Conservation (phyloP, 2,113 vertebrate genomes). For the Scomber japonicus region DNA sequence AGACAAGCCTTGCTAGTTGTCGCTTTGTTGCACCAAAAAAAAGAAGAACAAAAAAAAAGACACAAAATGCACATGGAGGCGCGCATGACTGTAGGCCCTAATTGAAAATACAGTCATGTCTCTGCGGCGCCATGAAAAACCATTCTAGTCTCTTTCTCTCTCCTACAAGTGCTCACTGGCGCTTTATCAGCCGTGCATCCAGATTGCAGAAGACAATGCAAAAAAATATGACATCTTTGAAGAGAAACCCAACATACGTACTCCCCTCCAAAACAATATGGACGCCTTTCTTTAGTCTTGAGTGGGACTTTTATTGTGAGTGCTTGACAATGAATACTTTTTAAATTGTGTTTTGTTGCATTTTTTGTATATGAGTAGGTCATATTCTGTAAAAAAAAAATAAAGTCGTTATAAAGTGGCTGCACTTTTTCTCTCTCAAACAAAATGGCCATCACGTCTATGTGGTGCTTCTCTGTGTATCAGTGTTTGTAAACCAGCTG, state of each 20-base stretch:
- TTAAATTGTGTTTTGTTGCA: neutral
- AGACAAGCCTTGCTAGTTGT: conserved; percentile 48
- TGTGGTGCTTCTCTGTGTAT: conserved; percentile 27
- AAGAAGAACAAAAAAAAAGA: conserved; percentile 24
- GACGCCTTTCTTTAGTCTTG: neutral
- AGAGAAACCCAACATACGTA: neutral
- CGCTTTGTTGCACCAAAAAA: conserved; percentile 59
- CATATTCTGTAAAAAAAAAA: conserved; percentile 1
- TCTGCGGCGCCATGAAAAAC: conserved; percentile 31
- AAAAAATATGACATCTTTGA: conserved; percentile 17
- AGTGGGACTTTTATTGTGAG: conserved; percentile 4
- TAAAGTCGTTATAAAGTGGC: conserved; percentile 1
- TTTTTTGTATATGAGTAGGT: neutral
- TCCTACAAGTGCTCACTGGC: neutral
- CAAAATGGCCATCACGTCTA: conserved; percentile 27
- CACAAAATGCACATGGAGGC: conserved; percentile 46
- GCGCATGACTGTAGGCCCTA: conserved; percentile 57
- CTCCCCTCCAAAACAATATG: conserved; percentile 28
- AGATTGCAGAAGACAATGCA: conserved; percentile 11
- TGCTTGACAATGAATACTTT: conserved; percentile 9
- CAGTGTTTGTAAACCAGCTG: conserved; percentile 32
- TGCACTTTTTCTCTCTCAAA: conserved; percentile 16
- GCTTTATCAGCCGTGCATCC: conserved; percentile 28
- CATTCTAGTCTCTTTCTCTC: conserved; percentile 32
- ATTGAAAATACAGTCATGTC: conserved; percentile 69